Conservation (phyloP, 2,113 vertebrate genomes). For the Hymenochirus boettgeri region DNA sequence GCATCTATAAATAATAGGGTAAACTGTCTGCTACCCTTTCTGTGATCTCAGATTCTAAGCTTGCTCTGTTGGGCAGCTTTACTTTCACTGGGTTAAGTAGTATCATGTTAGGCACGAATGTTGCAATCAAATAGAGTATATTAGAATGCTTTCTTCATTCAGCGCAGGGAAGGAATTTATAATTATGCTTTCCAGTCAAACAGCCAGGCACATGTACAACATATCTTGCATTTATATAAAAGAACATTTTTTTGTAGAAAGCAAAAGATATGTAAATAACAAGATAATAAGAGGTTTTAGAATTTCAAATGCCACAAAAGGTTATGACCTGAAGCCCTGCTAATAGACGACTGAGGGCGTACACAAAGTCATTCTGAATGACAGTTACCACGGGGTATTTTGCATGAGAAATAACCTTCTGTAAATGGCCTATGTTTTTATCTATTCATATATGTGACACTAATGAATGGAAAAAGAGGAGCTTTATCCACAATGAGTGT, state of each 20-base stretch:
- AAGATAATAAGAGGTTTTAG: conserved; percentile 91
- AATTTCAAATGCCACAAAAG: conserved; percentile 88
- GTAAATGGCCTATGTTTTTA: conserved; percentile 89
- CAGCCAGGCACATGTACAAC: conserved; percentile 89
- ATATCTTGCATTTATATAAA: conserved; percentile 79
- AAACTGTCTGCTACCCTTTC: conserved; percentile 23
- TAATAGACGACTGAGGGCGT: conserved; percentile 76
- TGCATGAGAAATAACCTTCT: conserved; percentile 88
- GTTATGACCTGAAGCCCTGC: conserved; percentile 84
- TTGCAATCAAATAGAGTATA: conserved; percentile 52
- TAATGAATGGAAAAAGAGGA: conserved; percentile 85
- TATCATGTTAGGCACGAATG: conserved; percentile 51
- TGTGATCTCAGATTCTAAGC: conserved; percentile 43
- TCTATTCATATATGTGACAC: conserved; percentile 81
- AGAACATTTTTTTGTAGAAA: conserved; percentile 59
- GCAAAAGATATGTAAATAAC: conserved; percentile 90
- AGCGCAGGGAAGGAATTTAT: conserved; percentile 57
- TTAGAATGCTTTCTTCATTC: conserved; percentile 59
- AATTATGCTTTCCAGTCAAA: conserved; percentile 73
- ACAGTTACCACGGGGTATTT: conserved; percentile 84
- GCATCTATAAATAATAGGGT: conserved; percentile 52
- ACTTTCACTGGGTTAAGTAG: conserved; percentile 59
- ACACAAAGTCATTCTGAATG: conserved; percentile 70
- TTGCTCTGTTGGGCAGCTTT: conserved; percentile 46
- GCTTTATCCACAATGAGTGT: conserved; percentile 76